These are phyloP conservation scores for Cosmorhoe ocellata DNA, from an alignment of 2,888 invertebrate species.

Conservation along the genomic window DNA sequence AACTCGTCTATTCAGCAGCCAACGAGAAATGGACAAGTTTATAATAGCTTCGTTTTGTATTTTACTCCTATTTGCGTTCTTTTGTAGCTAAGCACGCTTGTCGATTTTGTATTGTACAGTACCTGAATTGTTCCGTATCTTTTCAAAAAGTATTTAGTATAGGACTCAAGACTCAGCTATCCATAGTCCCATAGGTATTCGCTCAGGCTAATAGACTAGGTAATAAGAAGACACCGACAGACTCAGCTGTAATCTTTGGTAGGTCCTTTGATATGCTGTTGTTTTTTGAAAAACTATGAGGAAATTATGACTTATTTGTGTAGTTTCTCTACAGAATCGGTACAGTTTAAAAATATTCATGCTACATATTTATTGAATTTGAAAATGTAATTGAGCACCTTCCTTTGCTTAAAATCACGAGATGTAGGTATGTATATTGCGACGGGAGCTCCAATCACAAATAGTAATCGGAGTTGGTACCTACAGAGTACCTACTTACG, in stretches of 20 bases:
- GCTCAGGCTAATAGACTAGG: no score
- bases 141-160: slow-evolving; percentile 17
- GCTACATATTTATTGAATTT: neutral
- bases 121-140: slow-evolving; percentile 9
- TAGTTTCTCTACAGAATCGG: no score
- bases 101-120: slow-evolving; percentile 20
- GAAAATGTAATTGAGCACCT: neutral
- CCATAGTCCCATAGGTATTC: no score
- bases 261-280: no score
- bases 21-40: slow-evolving; percentile 43
- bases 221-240: no score
- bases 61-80: slow-evolving; percentile 27
- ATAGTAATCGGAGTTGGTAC: slow-evolving; percentile 26
- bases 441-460: slow-evolving; percentile 36
- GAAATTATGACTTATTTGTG: no score
- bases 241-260: no score
- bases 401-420: slow-evolving; percentile 25
- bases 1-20: slow-evolving; percentile 39
- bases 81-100: slow-evolving; percentile 17
- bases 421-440: slow-evolving; percentile 21
- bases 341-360: neutral
- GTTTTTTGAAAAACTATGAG: no score
- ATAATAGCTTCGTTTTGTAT: slow-evolving; percentile 37
- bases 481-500: slow-evolving; percentile 25
- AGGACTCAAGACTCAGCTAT: no score